Evolutionary conservation across 2,113 vertebrate genomes (phyloP).

Genomic region (Vidua macroura): DNA sequence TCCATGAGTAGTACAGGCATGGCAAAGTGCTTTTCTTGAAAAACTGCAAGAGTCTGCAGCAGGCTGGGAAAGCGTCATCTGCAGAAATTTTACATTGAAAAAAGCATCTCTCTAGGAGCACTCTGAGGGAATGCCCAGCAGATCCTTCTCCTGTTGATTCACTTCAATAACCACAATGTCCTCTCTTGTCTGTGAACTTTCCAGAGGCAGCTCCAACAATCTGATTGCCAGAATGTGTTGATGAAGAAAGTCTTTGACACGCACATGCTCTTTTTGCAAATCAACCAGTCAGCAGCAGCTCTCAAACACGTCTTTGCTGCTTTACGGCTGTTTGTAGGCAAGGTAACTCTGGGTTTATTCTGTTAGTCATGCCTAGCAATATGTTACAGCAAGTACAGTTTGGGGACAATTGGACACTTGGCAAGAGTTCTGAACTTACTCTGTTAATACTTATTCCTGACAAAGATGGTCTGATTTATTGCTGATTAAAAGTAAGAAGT

Average conservation of each 20-base stretch:
- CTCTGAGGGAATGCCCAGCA: rapidly evolving
- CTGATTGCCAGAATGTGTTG: slow-evolving; percentile 90
- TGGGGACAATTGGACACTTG: not conserved
- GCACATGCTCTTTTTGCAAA: slow-evolving; percentile 95
- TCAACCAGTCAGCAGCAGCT: slow-evolving; percentile 91
- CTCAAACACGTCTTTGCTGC: slow-evolving; percentile 91
- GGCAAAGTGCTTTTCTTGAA: not conserved
- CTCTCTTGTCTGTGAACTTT: slow-evolving; percentile 29
- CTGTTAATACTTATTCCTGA: not conserved
- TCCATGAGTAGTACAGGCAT: not conserved
- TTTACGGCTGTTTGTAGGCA: slow-evolving; percentile 90
- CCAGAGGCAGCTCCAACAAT: slow-evolving; percentile 89
- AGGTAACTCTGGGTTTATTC: slow-evolving; percentile 73
- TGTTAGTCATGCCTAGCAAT: not conserved
- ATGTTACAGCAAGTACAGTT: not conserved
- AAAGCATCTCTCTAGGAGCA: not conserved
- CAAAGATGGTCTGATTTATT: not conserved
- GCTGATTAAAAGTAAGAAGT: not conserved
- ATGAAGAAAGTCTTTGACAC: slow-evolving; percentile 98
- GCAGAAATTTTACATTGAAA: not conserved
- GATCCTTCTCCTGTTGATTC: not conserved
- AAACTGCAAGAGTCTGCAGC: not conserved
- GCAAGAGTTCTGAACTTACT: not conserved
- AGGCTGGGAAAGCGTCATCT: not conserved
- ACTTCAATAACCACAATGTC: not conserved